Conservation (phyloP, 2,888 invertebrate genomes). For the Hipparchia sbordonii region DNA sequence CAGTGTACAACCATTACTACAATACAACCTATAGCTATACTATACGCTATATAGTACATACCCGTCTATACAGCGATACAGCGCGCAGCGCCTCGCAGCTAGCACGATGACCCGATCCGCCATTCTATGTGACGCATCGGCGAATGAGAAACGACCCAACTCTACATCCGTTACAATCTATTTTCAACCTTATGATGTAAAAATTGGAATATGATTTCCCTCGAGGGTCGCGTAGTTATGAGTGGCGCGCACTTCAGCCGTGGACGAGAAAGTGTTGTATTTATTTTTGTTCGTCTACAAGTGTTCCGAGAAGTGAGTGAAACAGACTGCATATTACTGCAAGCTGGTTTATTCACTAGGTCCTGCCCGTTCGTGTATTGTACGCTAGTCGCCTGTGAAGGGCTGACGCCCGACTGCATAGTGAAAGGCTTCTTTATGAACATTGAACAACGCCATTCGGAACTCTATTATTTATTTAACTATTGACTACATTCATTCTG, state of each 20-base stretch:
- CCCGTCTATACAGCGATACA: constrained; percentile 36
- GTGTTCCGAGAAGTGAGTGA: constrained; percentile 68
- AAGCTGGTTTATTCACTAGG: constrained; percentile 35
- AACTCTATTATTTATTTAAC: constrained; percentile 10
- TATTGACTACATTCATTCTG: constrained; percentile 4
- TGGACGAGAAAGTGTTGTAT: constrained; percentile 71
- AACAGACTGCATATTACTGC: constrained; percentile 46
- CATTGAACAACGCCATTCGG: constrained; percentile 11
- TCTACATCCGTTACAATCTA: constrained; percentile 39
- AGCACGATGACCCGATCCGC: constrained; percentile 76
- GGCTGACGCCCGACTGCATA: constrained; percentile 10
- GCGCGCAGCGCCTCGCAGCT: constrained; percentile 39
- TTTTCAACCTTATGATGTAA: constrained; percentile 45
- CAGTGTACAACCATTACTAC: constrained; percentile 41
- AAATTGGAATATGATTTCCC: constrained; percentile 44
- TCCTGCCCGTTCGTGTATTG: constrained; percentile 10
- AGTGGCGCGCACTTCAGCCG: constrained; percentile 18
- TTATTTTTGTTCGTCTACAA: constrained; percentile 70
- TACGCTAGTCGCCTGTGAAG: constrained; percentile 9
- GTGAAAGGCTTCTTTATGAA: constrained; percentile 14
- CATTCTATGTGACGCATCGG: constrained; percentile 68
- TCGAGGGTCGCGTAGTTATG: constrained; percentile 6
- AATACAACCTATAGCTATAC: constrained; percentile 48
- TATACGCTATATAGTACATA: constrained; percentile 28
- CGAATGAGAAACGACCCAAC: constrained; percentile 54